Evolutionary conservation across 2,113 vertebrate genomes (phyloP).

Genomic region (Callaeas wilsoni): DNA sequence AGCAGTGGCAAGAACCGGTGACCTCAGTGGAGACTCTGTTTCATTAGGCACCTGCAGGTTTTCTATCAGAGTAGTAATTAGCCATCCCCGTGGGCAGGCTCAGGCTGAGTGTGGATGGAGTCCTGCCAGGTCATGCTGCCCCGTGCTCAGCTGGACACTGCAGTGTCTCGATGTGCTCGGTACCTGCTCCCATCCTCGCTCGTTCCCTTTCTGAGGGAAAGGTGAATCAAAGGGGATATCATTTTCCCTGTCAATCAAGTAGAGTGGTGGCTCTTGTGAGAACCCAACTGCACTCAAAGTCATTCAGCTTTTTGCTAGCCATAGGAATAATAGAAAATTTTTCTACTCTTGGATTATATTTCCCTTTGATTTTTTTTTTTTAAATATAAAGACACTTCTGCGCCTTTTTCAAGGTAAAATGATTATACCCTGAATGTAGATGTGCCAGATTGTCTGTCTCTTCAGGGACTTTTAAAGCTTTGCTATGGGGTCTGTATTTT

Average conservation of each 20-base stretch:
- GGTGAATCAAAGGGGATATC: not conserved
- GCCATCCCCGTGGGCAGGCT: not conserved
- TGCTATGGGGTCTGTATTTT: not conserved
- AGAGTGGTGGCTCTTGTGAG: not conserved
- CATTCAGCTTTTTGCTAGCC: not conserved
- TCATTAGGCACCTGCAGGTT: not conserved
- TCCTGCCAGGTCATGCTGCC: not conserved
- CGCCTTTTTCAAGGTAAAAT: not conserved
- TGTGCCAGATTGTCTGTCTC: not conserved
- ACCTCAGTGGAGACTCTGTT: not conserved
- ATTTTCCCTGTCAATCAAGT: not conserved
- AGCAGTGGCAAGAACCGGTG: not conserved
- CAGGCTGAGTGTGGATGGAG: not conserved
- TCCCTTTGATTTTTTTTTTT: not conserved
- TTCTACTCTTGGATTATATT: not conserved
- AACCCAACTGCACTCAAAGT: not conserved
- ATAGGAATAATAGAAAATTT: not conserved
- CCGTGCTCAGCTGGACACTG: not conserved
- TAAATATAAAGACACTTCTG: not conserved
- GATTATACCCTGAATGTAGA: not conserved
- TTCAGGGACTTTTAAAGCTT: not conserved
- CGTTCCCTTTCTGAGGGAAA: not conserved
- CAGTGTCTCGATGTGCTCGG: not conserved
- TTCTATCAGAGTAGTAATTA: not conserved
- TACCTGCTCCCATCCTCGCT: not conserved